Evolutionary conservation across 2,797 vertebrate species (phyloP).

Genomic region (Gallinago stenura): DNA sequence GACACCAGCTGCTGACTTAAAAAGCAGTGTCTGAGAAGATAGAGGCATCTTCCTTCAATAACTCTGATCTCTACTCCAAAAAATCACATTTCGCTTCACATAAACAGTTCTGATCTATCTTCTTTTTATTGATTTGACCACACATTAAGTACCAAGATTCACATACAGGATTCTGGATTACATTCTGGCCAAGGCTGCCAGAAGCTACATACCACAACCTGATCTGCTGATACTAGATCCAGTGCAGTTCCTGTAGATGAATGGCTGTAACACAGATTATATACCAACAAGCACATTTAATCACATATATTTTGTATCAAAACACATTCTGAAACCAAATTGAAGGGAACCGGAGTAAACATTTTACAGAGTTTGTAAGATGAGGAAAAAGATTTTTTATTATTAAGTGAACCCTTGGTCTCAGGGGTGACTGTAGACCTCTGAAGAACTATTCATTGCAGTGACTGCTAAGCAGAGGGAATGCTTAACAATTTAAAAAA

Average conservation of each 20-base stretch:
- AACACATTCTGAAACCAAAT: not conserved
- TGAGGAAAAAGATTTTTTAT: not conserved
- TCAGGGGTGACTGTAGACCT: not conserved
- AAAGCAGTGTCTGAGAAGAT: not conserved
- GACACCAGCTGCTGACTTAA: not conserved
- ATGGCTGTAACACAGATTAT: not conserved
- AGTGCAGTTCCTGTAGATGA: not conserved
- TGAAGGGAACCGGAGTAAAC: not conserved
- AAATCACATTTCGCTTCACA: not conserved
- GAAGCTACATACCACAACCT: not conserved
- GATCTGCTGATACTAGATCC: not conserved
- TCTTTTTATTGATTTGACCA: not conserved
- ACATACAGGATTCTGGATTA: not conserved
- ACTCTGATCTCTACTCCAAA: not conserved
- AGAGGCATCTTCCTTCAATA: not conserved
- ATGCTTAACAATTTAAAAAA: not conserved
- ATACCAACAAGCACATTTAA: not conserved
- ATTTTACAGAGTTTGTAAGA: not conserved
- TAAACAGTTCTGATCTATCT: not conserved
- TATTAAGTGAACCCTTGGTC: not conserved
- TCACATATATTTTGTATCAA: not conserved
- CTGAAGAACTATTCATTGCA: not conserved
- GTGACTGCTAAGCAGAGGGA: not conserved
- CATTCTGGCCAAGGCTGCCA: not conserved
- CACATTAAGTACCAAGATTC: not conserved